phyloP scores from a whole-genome alignment of 2,888 invertebrate genomes.

The Trichopria drosophilae region DNA sequence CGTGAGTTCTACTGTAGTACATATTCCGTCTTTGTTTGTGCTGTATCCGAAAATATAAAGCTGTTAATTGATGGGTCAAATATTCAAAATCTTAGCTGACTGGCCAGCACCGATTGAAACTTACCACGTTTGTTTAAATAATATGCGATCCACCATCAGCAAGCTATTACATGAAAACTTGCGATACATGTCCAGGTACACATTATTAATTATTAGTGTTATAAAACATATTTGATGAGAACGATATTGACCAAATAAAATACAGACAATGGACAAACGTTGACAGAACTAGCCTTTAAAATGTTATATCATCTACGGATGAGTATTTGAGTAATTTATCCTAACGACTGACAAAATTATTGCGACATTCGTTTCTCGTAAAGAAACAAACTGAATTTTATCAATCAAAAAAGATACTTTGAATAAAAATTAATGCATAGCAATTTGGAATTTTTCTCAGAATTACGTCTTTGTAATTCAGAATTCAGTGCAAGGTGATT shows the following conservation, averaged over 20 bases:
- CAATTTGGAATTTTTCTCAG: slow-evolving; percentile 11
- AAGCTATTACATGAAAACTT: not conserved
- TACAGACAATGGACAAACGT: slow-evolving; percentile 2
- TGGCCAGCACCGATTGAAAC: no score
- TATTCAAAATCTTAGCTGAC: no score
- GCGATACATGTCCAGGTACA: not conserved
- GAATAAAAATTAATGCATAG: not conserved
- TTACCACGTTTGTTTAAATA: slow-evolving; percentile 1
- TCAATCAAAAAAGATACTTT: slow-evolving; percentile 3
- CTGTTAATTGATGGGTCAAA: no score
- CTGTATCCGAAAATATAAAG: no score
- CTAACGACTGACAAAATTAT: not conserved
- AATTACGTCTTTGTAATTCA: slow-evolving; percentile 10
- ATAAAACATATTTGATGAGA: not conserved
- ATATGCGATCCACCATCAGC: not conserved
- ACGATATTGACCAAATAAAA: slow-evolving; percentile 1
- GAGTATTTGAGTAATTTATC: slow-evolving; percentile 2
- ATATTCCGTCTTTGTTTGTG: no score
- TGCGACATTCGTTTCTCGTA: not conserved
- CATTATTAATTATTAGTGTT: not conserved
- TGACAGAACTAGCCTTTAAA: not conserved
- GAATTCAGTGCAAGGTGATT: slow-evolving; percentile 7
- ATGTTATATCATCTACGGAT: not conserved
- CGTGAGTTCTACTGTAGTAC: no score
- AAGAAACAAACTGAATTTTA: slow-evolving; percentile 6